phyloP scores from a whole-genome alignment of 2,113 vertebrate species.

The Pogonocichla stellata region DNA sequence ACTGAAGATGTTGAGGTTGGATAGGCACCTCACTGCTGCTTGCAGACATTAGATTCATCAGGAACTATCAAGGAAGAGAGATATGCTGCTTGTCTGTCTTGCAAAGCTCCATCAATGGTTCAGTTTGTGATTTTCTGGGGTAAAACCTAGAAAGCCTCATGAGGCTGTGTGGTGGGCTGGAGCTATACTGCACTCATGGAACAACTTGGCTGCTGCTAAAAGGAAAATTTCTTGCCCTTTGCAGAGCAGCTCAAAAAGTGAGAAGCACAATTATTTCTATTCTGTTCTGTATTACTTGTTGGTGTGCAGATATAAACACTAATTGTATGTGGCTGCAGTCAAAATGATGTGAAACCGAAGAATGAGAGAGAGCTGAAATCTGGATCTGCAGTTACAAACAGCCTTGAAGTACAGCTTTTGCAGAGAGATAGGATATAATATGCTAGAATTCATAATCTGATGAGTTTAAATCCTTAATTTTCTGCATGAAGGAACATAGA shows the following conservation, averaged over 20 bases:
- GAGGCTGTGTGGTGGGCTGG: not conserved
- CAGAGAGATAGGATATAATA: not conserved
- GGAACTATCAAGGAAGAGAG: not conserved
- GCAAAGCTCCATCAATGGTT: fast-evolving
- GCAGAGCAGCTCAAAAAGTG: not conserved
- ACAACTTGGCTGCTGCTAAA: not conserved
- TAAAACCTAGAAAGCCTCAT: not conserved
- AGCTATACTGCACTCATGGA: not conserved
- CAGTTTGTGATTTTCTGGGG: not conserved
- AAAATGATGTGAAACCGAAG: not conserved
- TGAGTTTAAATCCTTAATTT: not conserved
- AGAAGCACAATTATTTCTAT: not conserved
- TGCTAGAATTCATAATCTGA: not conserved
- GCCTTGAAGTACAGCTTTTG: not conserved
- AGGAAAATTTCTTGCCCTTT: not conserved
- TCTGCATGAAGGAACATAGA: not conserved
- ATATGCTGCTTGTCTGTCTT: not conserved
- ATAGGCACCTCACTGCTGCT: not conserved
- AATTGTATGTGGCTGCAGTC: not conserved
- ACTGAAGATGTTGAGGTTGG: not conserved
- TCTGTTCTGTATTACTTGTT: not conserved
- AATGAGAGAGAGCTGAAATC: not conserved
- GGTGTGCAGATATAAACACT: not conserved
- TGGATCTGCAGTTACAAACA: not conserved
- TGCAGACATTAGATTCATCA: not conserved